Base-by-base conservation (phyloP, 2,113 vertebrate genomes). In the Percopsis transmontana region DNA sequence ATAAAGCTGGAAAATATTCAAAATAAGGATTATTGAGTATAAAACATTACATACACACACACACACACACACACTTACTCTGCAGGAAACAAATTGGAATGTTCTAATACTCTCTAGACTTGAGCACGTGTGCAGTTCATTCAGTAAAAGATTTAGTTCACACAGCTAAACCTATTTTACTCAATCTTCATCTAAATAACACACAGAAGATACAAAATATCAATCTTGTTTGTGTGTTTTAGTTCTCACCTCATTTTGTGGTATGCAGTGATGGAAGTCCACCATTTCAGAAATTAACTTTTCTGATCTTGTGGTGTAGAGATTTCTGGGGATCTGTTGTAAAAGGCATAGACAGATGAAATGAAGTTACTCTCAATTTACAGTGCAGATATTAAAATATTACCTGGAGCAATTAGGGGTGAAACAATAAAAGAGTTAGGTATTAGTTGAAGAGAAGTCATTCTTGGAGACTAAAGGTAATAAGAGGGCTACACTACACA, bases 321-420 rank as follows among this genome's bases (percentile, higher is more conserved):
- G 79, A 80, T 82, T 74, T 91, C 93, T 91, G 91, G 87, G 88
- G 87, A 94, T 88, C 95, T 97, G 82, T 5, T 66, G 41, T 84
- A 81, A 70, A 61, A 58, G 33, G 33, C 73, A 58, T 2, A 70
- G 21, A 71, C 39, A 39, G 55, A 21, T 54, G 54, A 20, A 54
- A 23, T n/a, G 38, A 38, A 13, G 48, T 54, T 19, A 40, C 18
- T 23, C 21, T 63, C 42, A 41, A 23, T 75, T 80, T 51, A 71
- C 53, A 38, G 0, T 45, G 8, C 14, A 52, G 27, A 66, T 80
- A 59, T 59, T 48, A 57, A 76, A 58, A 55, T 19, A 65, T 45
- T 13, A 61, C 58, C 44, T 42, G 20, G 60, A 71, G 55, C 44
- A 47, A n/a, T 64, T 45, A 33, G 27, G 27, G 5, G 27, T 33